phyloP scores from a whole-genome alignment of 2,797 vertebrate species.

The Coreius guichenoti region DNA sequence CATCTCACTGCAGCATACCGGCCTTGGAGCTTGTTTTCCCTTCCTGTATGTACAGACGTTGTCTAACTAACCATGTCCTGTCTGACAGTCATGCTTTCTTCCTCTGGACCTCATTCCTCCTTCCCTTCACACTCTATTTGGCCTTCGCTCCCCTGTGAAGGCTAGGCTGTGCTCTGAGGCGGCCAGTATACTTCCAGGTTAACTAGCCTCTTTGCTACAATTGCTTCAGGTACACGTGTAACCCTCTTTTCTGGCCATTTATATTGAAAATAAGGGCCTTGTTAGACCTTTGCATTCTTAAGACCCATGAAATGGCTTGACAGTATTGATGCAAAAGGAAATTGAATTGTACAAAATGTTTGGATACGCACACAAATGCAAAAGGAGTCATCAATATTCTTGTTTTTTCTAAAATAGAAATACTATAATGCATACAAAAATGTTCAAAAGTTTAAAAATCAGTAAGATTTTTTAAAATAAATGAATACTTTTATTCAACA shows the following conservation, averaged over 20 bases:
- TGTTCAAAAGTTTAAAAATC: too few relatives aligned
- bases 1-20: slow-evolving; percentile 65
- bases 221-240: slow-evolving; percentile 10
- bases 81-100: slow-evolving; percentile 82
- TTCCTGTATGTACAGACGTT: slow-evolving; percentile 74
- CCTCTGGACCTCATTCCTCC: slow-evolving; percentile 74
- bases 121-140: slow-evolving; percentile 82
- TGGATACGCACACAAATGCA: not conserved
- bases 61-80: slow-evolving; percentile 85
- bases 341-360: not conserved
- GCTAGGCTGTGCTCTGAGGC: slow-evolving; percentile 54
- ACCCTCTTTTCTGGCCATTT: not conserved
- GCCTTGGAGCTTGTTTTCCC: slow-evolving; percentile 72
- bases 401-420: not conserved
- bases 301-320: slow-evolving; percentile 2
- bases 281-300: slow-evolving; percentile 10
- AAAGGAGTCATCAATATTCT: not conserved
- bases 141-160: slow-evolving; percentile 71
- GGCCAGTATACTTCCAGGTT: slow-evolving; percentile 28
- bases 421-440: not conserved
- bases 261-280: not conserved
- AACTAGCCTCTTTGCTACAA: slow-evolving; percentile 28
- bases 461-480: not conserved
- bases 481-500: not conserved
- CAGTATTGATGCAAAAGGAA: not conserved